A percentile compares a stretch with the other conserved stretches of the same genome.
Evolutionary conservation across 2,888 invertebrate genomes (phyloP).

Genomic region (Penaeus monodon): DNA sequence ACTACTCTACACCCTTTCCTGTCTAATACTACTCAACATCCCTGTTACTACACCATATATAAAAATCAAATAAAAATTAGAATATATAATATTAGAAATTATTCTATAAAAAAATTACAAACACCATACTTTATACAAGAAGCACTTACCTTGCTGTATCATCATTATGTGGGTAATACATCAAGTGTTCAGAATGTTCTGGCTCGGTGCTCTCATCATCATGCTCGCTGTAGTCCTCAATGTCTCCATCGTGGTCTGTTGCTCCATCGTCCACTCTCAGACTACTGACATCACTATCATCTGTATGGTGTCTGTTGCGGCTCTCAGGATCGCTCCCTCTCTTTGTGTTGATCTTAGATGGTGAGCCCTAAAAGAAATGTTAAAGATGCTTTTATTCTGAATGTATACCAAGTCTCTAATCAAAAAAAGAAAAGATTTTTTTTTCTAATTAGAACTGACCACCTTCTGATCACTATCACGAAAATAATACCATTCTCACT

Average conservation of each 20-base stretch:
- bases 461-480: too few species aligned
- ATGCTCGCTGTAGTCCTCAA: constrained; percentile 82
- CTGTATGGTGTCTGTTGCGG: constrained; percentile 76
- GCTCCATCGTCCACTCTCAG: constrained; percentile 61
- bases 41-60: too few species aligned
- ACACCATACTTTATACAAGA: neutral
- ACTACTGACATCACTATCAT: constrained; percentile 79
- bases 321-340: constrained; percentile 68
- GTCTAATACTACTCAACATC: too few species aligned
- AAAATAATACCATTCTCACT: too few species aligned
- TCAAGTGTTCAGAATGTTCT: constrained; percentile 76
- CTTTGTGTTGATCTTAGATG: constrained; percentile 65
- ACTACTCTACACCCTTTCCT: too few species aligned
- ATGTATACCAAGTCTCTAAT: too few species aligned
- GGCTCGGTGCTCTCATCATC: constrained; percentile 77
- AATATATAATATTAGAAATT: too few species aligned
- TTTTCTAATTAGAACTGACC: too few species aligned
- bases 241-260: constrained; percentile 87
- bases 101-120: neutral
- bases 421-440: too few species aligned
- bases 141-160: constrained; percentile 74
- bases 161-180: constrained; percentile 81
- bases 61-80: too few species aligned
- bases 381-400: too few species aligned
- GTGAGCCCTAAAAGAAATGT: too few species aligned